phyloP scores from a whole-genome alignment of 2,888 invertebrate species.

The Acleris emargana region DNA sequence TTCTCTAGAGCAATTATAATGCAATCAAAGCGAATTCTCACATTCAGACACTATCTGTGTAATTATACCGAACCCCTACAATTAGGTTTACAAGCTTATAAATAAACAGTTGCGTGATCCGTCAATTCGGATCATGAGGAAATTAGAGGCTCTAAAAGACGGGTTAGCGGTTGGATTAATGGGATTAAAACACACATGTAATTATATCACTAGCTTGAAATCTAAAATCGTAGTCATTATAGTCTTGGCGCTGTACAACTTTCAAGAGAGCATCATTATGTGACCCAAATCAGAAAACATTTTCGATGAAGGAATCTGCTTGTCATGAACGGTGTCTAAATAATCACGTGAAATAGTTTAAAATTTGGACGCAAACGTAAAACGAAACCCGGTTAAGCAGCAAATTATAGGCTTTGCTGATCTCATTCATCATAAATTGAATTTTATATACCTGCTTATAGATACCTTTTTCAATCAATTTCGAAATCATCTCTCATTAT shows the following conservation, averaged over 20 bases:
- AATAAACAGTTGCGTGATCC: constrained; percentile 37
- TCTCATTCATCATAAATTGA: constrained; percentile 24
- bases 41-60: constrained; percentile 60
- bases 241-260: not conserved
- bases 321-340: not conserved
- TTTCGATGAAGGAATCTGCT: not conserved
- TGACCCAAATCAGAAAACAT: not conserved
- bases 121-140: constrained; percentile 31
- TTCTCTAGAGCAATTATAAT: constrained; percentile 66
- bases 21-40: constrained; percentile 67
- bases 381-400: constrained; percentile 16
- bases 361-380: constrained; percentile 14
- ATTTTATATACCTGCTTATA: constrained; percentile 11
- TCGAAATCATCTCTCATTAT: constrained; percentile 22
- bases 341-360: not conserved
- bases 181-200: constrained; percentile 11
- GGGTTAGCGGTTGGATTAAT: constrained; percentile 19
- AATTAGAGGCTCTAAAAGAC: constrained; percentile 19
- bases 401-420: constrained; percentile 22
- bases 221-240: not conserved
- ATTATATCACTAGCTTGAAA: constrained; percentile 16
- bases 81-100: constrained; percentile 43
- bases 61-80: constrained; percentile 58
- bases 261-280: not conserved
- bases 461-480: constrained; percentile 23